Percentiles rank a stretch among this genome's conserved stretches.
Evolutionary conservation across 1,140 invertebrate genomes (phyloP).

Genomic region (Pantala flavescens): DNA sequence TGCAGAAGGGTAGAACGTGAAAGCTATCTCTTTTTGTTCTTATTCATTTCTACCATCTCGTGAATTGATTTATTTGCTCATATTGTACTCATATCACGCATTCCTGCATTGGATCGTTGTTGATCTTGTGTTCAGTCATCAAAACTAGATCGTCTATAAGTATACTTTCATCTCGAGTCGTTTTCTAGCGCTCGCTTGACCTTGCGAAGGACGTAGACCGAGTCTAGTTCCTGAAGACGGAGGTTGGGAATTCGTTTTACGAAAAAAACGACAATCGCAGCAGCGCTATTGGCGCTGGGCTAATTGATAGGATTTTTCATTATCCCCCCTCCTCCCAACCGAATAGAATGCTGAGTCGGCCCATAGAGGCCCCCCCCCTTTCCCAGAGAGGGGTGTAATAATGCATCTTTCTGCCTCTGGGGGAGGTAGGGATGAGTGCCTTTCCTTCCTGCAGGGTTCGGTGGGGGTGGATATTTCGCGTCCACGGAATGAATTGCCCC

Average conservation of each 20-base stretch:
- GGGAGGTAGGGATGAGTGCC: background rate
- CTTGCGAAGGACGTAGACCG: too few species aligned
- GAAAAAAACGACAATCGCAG: background rate
- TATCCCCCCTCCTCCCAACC: background rate
- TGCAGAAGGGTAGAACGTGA: too few species aligned
- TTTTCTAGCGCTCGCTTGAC: too few species aligned
- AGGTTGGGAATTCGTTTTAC: background rate
- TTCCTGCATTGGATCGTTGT: too few species aligned
- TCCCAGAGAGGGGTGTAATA: background rate
- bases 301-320: slow-evolving; percentile 10
- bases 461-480: background rate
- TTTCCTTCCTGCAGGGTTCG: background rate
- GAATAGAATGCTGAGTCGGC: background rate
- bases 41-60: too few species aligned
- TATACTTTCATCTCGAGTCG: too few species aligned
- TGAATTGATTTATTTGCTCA: too few species aligned
- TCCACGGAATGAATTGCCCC: slow-evolving; percentile 2
- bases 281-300: background rate
- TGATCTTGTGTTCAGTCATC: too few species aligned
- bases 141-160: too few species aligned
- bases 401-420: background rate
- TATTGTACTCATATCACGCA: too few species aligned
- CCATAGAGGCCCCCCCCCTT: background rate
- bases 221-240: background rate
- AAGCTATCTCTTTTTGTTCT: too few species aligned